Percentiles rank a stretch among this genome's conserved stretches.
Evolutionary conservation across 2,797 vertebrate genomes (phyloP).

Genomic region (Falco peregrinus): DNA sequence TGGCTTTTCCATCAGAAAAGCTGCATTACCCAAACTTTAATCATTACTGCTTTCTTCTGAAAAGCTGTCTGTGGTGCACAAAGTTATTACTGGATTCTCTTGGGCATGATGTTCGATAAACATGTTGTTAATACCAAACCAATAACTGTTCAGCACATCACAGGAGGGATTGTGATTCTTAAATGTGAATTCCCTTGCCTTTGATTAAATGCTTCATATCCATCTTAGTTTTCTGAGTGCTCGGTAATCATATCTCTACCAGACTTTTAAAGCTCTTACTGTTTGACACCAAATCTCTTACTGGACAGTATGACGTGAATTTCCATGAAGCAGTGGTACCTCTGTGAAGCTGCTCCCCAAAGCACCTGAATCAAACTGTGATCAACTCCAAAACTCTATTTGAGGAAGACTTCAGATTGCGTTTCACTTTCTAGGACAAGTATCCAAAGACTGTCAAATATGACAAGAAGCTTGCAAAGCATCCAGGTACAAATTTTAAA

Average conservation of each 20-base stretch:
- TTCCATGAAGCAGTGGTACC: not conserved
- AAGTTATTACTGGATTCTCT: not conserved
- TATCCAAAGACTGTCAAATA: not conserved
- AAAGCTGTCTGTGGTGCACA: not conserved
- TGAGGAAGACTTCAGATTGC: not conserved
- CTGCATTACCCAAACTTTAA: not conserved
- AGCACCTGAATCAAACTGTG: not conserved
- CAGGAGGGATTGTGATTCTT: not conserved
- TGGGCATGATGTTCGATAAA: not conserved
- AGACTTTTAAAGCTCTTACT: not conserved
- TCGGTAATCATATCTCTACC: not conserved
- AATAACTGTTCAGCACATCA: not conserved
- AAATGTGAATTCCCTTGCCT: not conserved
- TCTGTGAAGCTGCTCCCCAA: not conserved
- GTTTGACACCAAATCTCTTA: not conserved
- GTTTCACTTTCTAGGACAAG: not conserved
- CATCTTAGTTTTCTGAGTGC: not conserved
- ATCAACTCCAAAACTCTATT: not conserved
- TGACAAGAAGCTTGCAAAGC: not conserved
- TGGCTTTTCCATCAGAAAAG: not conserved
- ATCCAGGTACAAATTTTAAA: not conserved
- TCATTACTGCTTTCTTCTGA: not conserved
- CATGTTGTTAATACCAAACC: not conserved
- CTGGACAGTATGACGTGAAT: not conserved
- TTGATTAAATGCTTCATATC: not conserved